These are phyloP conservation scores for Neoarius graeffei DNA, from an alignment of 2,113 vertebrate genomes.

Conservation along the genomic window DNA sequence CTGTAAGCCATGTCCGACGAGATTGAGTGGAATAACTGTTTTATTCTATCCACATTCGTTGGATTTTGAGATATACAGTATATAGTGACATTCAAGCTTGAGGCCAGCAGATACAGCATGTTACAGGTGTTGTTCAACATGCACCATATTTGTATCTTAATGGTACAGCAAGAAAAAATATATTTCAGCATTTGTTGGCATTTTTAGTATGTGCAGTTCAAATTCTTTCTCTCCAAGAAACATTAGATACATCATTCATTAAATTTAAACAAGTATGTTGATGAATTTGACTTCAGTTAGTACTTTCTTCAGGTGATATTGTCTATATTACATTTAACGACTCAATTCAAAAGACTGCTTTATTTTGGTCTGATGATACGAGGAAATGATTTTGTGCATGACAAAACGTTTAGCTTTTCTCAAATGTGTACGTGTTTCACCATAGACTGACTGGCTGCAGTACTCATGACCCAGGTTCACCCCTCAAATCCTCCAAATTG, in stretches of 20 bases:
- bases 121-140: neutral
- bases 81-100: neutral
- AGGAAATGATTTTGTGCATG: neutral
- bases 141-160: neutral
- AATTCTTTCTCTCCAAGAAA: neutral
- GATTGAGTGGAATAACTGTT: too few species aligned
- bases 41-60: too few species aligned
- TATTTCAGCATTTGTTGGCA: neutral
- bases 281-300: neutral
- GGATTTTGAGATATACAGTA: too few species aligned
- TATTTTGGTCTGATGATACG: neutral
- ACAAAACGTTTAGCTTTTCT: neutral
- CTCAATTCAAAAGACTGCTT: neutral
- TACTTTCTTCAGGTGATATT: neutral
- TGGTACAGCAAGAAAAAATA: neutral
- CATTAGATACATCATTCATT: neutral
- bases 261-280: neutral
- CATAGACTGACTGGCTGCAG: constrained; percentile 73
- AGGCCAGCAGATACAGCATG: neutral
- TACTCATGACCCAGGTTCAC: constrained; percentile 71
- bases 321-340: neutral
- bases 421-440: constrained; percentile 8
- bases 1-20: too few species aligned
- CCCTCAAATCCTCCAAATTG: constrained; percentile 82
- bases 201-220: neutral